Evolutionary conservation across 2,113 vertebrate genomes (phyloP).

Genomic region (Sinocyclocheilus rhinocerous): DNA sequence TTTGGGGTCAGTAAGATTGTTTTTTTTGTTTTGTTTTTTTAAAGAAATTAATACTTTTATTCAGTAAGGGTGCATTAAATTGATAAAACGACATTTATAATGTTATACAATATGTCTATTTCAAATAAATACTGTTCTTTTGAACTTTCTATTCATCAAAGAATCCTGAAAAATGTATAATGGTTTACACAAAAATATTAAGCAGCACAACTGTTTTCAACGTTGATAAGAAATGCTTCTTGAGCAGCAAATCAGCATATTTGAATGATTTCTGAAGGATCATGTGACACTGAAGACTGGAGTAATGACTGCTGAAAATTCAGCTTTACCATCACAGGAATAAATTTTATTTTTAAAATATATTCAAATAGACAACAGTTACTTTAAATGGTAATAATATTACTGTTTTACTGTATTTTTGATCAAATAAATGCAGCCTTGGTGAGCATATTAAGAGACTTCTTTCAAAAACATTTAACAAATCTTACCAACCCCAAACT

Average conservation of each 20-base stretch:
- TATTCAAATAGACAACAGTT: neutral
- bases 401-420: neutral
- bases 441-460: neutral
- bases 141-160: neutral
- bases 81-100: neutral
- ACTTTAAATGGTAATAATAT: neutral
- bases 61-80: neutral
- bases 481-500: neutral
- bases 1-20: neutral
- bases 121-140: neutral
- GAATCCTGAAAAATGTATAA: neutral
- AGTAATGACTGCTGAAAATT: neutral
- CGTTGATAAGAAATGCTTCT: neutral
- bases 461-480: neutral
- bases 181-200: neutral
- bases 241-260: neutral
- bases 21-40: too few species aligned
- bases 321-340: neutral
- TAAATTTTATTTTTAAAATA: neutral
- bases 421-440: neutral
- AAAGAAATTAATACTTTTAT: neutral
- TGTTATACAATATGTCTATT: neutral
- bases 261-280: neutral
- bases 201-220: neutral
- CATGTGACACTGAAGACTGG: neutral